These are phyloP conservation scores for Gavialis gangeticus DNA, from an alignment of 2,113 vertebrate species.

Conservation along the genomic window DNA sequence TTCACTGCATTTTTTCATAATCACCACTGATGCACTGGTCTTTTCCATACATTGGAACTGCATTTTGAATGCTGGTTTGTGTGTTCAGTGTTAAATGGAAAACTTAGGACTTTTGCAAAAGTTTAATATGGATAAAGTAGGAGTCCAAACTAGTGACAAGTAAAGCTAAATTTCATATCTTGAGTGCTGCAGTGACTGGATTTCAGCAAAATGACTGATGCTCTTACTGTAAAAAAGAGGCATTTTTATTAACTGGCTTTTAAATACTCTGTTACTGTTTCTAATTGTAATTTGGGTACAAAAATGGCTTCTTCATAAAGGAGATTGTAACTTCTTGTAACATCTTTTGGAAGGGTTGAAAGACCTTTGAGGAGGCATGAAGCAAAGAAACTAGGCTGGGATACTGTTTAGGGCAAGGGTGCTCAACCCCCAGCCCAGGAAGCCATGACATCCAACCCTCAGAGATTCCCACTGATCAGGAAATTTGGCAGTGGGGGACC, in stretches of 20 bases:
- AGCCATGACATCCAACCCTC: too few species aligned
- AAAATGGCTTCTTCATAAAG: not conserved
- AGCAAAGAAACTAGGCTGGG: too few species aligned
- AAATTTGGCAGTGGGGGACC: too few species aligned
- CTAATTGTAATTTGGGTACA: not conserved
- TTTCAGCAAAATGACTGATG: too few species aligned
- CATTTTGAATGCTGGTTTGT: fast-evolving
- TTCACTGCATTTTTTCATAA: not conserved
- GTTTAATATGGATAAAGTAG: not conserved
- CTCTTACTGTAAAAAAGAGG: not conserved
- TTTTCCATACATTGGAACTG: not conserved
- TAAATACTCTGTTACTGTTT: too few species aligned
- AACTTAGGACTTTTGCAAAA: not conserved
- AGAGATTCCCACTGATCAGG: too few species aligned
- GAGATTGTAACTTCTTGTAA: not conserved
- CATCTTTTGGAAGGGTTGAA: too few species aligned
- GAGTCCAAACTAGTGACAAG: not conserved
- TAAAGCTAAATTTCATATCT: not conserved
- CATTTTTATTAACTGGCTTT: too few species aligned
- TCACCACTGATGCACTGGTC: fast-evolving
- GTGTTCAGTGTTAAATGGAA: not conserved
- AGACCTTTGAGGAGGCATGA: too few species aligned
- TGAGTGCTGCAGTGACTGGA: too few species aligned
- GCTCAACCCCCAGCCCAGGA: too few species aligned
- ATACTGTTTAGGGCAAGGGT: too few species aligned